These are phyloP conservation scores for Sinocyclocheilus grahami DNA, from an alignment of 2,113 vertebrate genomes.

Conservation along the genomic window DNA sequence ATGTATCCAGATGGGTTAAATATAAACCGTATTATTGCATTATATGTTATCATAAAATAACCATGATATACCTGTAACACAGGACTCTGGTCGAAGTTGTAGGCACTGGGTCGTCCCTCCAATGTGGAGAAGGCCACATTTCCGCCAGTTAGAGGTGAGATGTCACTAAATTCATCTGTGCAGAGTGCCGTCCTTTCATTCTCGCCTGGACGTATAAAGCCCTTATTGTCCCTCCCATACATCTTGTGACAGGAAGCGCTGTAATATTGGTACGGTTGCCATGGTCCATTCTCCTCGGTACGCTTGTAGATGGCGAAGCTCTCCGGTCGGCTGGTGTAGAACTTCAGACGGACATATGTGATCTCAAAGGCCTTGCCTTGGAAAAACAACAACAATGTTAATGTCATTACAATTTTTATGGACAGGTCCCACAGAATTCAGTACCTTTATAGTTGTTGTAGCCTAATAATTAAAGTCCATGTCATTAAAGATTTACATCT, in stretches of 20 bases:
- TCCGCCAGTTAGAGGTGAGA: conserved; percentile 91
- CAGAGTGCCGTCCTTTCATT: conserved; percentile 87
- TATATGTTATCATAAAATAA: not conserved
- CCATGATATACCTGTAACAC: conserved; percentile 80
- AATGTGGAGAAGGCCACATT: conserved; percentile 96
- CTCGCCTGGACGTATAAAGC: conserved; percentile 78
- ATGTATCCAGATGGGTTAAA: not conserved
- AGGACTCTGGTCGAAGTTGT: conserved; percentile 88
- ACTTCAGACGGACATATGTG: conserved; percentile 90
- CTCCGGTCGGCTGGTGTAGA: conserved; percentile 93
- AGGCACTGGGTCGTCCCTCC: conserved; percentile 91
- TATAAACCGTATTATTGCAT: not conserved
- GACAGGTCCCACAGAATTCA: not conserved
- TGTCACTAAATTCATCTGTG: conserved; percentile 93
- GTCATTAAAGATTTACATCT: conserved; percentile 20
- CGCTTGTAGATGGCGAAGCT: conserved; percentile 94
- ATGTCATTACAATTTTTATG: too few relatives aligned
- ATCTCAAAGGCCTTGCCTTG: conserved; percentile 95
- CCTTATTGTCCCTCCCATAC: conserved; percentile 73
- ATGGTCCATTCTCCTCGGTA: conserved; percentile 69
- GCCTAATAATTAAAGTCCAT: not conserved
- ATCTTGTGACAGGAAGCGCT: conserved; percentile 87
- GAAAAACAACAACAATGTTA: conserved; percentile 20
- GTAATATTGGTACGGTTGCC: conserved; percentile 93
- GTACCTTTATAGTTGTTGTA: not conserved